Percentiles rank a stretch among this genome's conserved stretches.
Evolutionary conservation across 2,888 invertebrate genomes (phyloP).

Genomic region (Harpalus rufipes): DNA sequence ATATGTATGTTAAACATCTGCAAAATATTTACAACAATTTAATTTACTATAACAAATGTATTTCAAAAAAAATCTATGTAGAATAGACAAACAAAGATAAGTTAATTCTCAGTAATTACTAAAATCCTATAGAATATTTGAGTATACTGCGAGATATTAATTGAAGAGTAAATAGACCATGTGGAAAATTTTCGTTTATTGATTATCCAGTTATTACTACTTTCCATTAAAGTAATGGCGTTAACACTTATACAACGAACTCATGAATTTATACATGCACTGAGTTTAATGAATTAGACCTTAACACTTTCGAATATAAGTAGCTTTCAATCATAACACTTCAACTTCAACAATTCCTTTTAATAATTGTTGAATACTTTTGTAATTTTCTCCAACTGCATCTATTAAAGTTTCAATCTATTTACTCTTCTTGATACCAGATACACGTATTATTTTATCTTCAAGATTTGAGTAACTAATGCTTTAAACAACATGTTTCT

Average conservation of each 20-base stretch:
- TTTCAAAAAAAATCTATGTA: neutral
- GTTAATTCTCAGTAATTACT: neutral
- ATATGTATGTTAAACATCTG: neutral
- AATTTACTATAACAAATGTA: neutral
- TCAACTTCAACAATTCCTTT: slow-evolving; percentile 10
- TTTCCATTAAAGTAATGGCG: slow-evolving; percentile 12
- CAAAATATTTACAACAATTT: neutral
- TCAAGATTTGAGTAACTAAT: no score
- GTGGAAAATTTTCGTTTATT: slow-evolving; percentile 32
- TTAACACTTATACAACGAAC: slow-evolving; percentile 10
- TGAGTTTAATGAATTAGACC: neutral
- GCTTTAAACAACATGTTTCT: no score
- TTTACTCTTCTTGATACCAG: neutral
- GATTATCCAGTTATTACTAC: slow-evolving; percentile 1
- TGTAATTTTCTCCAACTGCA: neutral
- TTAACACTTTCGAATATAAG: neutral
- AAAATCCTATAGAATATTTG: neutral
- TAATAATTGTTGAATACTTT: slow-evolving; percentile 10
- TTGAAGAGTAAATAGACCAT: neutral
- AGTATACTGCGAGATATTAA: neutral
- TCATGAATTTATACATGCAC: slow-evolving; percentile 2
- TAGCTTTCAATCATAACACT: neutral
- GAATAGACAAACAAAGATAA: neutral
- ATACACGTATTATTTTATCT: no score
- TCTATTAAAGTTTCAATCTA: neutral